These are phyloP conservation scores for Poecilia wingei DNA, from an alignment of 2,797 vertebrate species.

Conservation along the genomic window DNA sequence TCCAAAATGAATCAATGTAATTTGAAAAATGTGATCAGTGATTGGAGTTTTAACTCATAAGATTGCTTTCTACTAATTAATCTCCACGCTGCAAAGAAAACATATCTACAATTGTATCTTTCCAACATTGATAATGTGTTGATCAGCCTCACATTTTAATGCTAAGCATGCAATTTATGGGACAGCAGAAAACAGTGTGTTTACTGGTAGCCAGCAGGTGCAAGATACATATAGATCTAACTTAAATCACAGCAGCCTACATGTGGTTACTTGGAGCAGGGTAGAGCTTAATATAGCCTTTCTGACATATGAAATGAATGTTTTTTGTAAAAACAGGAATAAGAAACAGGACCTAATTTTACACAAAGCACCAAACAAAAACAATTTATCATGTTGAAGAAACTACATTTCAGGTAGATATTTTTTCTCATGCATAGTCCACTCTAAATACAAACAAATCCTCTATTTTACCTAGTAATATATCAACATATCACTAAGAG, in stretches of 20 bases:
- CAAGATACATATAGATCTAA: not conserved
- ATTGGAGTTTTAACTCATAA: conserved; percentile 1
- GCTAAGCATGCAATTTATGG: not conserved
- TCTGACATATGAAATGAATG: conserved; percentile 4
- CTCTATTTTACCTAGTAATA: not conserved
- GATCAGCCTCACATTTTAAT: not conserved
- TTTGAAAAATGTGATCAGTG: not conserved
- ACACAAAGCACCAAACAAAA: conserved; percentile 1
- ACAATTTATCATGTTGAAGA: not conserved
- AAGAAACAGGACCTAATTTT: not conserved
- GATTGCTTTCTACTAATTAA: not conserved
- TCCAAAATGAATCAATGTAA: not conserved
- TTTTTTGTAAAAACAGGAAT: not conserved
- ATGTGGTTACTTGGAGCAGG: not conserved
- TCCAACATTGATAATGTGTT: not conserved
- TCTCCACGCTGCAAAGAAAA: not conserved
- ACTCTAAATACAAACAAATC: not conserved
- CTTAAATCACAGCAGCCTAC: not conserved
- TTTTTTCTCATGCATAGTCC: not conserved
- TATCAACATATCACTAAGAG: not conserved
- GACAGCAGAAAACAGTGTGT: not conserved
- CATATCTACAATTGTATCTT: not conserved
- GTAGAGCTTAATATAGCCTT: conserved; percentile 3
- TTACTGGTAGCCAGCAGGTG: not conserved
- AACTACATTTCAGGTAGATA: not conserved